phyloP scores from a whole-genome alignment of 2,113 vertebrate species.

The Hystrix cristata region DNA sequence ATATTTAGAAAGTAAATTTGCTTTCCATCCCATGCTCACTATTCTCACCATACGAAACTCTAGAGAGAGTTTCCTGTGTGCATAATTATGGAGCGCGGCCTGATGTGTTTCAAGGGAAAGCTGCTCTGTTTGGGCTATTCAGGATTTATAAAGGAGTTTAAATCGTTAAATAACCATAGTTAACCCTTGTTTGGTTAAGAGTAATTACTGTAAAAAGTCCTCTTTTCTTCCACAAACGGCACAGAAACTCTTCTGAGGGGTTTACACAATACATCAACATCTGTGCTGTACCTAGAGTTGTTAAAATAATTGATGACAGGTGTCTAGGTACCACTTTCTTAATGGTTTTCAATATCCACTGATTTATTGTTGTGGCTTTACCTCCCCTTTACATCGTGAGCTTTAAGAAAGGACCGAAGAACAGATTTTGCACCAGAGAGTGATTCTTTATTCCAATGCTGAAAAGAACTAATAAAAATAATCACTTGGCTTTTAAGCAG shows the following conservation, averaged over 20 bases:
- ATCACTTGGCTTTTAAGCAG: slow-evolving; percentile 85
- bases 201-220: slow-evolving; percentile 70
- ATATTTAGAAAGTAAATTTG: slow-evolving; percentile 64
- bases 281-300: slow-evolving; percentile 74
- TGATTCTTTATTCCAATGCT: slow-evolving; percentile 80
- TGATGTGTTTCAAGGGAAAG: slow-evolving; percentile 43
- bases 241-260: slow-evolving; percentile 65
- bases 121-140: slow-evolving; percentile 60
- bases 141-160: slow-evolving; percentile 66
- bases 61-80: slow-evolving; percentile 15
- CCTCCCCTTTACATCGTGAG: slow-evolving; percentile 55
- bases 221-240: slow-evolving; percentile 63
- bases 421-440: slow-evolving; percentile 79
- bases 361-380: slow-evolving; percentile 77
- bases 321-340: slow-evolving; percentile 83
- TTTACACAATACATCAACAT: slow-evolving; percentile 77
- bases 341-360: slow-evolving; percentile 83
- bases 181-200: slow-evolving; percentile 77
- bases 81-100: slow-evolving; percentile 48
- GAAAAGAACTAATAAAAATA: slow-evolving; percentile 86
- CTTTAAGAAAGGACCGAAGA: slow-evolving; percentile 72
- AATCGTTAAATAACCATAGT: slow-evolving; percentile 75
- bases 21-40: not conserved
- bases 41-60: not conserved
- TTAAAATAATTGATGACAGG: slow-evolving; percentile 84